A percentile compares a stretch with the other conserved stretches of the same genome.
phyloP scores from a whole-genome alignment of 2,888 invertebrate genomes.

The Rhamnusium bicolor region DNA sequence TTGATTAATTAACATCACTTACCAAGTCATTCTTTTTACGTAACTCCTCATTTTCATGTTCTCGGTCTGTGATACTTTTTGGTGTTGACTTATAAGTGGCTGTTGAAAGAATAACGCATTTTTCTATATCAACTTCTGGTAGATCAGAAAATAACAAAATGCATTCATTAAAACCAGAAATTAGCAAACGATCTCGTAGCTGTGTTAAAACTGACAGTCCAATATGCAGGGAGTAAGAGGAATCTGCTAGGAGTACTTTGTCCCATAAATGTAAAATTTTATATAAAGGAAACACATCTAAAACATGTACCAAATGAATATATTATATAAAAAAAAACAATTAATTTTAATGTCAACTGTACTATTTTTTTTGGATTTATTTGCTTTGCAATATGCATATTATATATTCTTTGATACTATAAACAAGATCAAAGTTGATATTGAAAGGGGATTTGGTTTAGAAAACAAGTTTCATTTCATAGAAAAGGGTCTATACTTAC shows the following conservation, averaged over 20 bases:
- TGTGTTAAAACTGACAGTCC: slow-evolving; percentile 95
- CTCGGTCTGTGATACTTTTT: slow-evolving; percentile 88
- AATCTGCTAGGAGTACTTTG: slow-evolving; percentile 92
- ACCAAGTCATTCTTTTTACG: slow-evolving; percentile 57
- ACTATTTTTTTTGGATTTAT: no score
- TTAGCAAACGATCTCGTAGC: slow-evolving; percentile 85
- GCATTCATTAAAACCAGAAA: slow-evolving; percentile 98
- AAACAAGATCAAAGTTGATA: no score
- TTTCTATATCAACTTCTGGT: slow-evolving; percentile 96
- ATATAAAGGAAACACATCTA: slow-evolving; percentile 98
- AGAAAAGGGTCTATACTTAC: slow-evolving; percentile 76
- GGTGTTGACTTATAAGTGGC: slow-evolving; percentile 90
- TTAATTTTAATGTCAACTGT: no score
- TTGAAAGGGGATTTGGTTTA: no score
- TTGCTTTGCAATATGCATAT: no score
- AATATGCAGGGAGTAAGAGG: slow-evolving; percentile 94
- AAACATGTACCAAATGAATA: slow-evolving; percentile 62
- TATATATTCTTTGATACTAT: no score
- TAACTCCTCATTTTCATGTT: slow-evolving; percentile 76
- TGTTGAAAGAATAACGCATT: slow-evolving; percentile 91
- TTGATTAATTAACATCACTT: slow-evolving; percentile 26
- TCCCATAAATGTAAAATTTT: slow-evolving; percentile 99
- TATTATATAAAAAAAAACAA: no score
- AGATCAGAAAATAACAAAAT: slow-evolving; percentile 98
- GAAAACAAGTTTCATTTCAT: background rate